These are phyloP conservation scores for Apodemia zela DNA, from an alignment of 2,888 invertebrate species.

Conservation along the genomic window DNA sequence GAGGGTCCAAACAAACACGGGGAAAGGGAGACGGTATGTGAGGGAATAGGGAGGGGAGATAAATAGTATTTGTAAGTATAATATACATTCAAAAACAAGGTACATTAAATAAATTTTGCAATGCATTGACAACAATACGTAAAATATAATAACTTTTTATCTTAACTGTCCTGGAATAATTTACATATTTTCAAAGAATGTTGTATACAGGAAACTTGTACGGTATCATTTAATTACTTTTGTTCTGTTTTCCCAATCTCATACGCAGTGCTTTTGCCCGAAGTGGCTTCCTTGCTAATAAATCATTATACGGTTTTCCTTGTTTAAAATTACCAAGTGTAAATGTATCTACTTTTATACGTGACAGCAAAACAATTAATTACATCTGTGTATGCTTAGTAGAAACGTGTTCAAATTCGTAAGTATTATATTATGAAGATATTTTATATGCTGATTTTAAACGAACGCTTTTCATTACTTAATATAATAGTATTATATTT, in stretches of 20 bases:
- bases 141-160: background rate
- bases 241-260: constrained; percentile 14
- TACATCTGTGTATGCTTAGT: constrained; percentile 13
- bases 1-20: no score
- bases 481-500: no score
- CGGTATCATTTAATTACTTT: constrained; percentile 21
- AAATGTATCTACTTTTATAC: constrained; percentile 13
- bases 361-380: constrained; percentile 10
- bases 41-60: no score
- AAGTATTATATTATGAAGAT: background rate
- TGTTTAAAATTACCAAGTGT: constrained; percentile 15
- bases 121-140: background rate
- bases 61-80: no score
- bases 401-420: background rate
- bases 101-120: no score
- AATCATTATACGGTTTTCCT: constrained; percentile 16
- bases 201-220: constrained; percentile 18
- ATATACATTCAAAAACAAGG: no score
- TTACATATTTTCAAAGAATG: constrained; percentile 11
- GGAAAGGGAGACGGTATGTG: no score
- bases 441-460: background rate
- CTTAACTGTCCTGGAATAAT: background rate
- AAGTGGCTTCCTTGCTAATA: constrained; percentile 12
- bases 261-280: constrained; percentile 7
- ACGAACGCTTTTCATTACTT: no score